A percentile compares a stretch with the other conserved stretches of the same genome.
phyloP scores from a whole-genome alignment of 2,113 vertebrate species.

The Python bivittatus region DNA sequence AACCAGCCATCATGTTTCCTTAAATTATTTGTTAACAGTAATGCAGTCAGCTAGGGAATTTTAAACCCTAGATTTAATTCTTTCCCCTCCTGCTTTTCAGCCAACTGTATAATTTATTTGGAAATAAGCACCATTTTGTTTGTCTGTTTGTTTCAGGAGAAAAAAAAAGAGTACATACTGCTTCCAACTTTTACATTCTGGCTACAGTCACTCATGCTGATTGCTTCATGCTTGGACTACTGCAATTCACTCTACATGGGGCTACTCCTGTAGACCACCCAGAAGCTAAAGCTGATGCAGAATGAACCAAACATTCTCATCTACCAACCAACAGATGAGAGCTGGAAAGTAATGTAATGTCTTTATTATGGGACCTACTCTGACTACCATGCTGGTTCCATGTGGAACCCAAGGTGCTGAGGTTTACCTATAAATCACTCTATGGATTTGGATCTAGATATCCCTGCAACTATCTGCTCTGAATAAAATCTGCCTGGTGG shows the following conservation, averaged over 20 bases:
- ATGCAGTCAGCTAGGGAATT: neutral
- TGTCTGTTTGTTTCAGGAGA: neutral
- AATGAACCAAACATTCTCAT: neutral
- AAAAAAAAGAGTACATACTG: neutral
- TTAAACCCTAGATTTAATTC: neutral
- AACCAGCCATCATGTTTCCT: slow-evolving; percentile 59
- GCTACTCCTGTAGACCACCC: neutral
- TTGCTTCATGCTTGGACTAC: neutral
- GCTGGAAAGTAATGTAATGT: neutral
- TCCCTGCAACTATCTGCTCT: neutral
- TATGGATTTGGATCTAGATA: neutral
- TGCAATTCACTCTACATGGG: neutral
- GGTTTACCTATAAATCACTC: neutral
- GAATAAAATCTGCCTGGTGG: neutral
- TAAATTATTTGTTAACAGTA: slow-evolving; percentile 44
- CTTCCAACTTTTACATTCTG: neutral
- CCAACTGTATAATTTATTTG: neutral
- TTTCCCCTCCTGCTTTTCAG: neutral
- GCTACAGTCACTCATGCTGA: neutral
- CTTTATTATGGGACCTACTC: neutral
- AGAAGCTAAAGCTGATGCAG: neutral
- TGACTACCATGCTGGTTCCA: neutral
- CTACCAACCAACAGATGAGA: neutral
- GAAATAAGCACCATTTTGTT: neutral
- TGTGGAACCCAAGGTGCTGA: neutral